phyloP scores from a whole-genome alignment of 1,140 invertebrate species.

The Carcinoscorpius rotundicauda region DNA sequence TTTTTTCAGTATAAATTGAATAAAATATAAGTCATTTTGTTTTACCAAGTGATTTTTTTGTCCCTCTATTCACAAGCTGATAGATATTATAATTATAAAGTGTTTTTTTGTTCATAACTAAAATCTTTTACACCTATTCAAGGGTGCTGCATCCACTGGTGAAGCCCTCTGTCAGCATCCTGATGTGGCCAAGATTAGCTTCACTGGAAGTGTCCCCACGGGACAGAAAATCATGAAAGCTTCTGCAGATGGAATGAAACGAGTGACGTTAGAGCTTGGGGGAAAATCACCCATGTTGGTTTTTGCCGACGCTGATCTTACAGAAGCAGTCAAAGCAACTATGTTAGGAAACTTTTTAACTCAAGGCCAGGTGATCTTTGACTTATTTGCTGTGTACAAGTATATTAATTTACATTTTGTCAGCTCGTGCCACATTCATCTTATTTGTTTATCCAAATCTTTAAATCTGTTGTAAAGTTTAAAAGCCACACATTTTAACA shows the following conservation, averaged over 20 bases:
- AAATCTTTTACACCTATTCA: background rate
- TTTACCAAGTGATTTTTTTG: too few relatives aligned
- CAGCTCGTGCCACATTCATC: constrained; percentile 46
- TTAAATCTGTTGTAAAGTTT: constrained; percentile 56
- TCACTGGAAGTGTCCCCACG: constrained; percentile 45
- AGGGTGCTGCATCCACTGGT: constrained; percentile 40
- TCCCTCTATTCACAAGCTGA: constrained; percentile 55
- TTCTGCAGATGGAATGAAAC: constrained; percentile 40
- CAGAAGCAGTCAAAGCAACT: constrained; percentile 33
- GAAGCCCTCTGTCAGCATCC: constrained; percentile 41
- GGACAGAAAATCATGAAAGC: constrained; percentile 37
- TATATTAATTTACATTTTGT: constrained; percentile 30
- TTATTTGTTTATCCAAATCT: constrained; percentile 43
- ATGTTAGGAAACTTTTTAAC: constrained; percentile 20
- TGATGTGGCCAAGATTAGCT: constrained; percentile 37
- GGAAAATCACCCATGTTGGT: constrained; percentile 48
- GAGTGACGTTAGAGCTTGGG: constrained; percentile 47
- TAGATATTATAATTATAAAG: constrained; percentile 29
- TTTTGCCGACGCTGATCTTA: constrained; percentile 41
- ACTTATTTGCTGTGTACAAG: constrained; percentile 11
- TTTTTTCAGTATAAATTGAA: too few relatives aligned
- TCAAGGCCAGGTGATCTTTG: constrained; percentile 18
- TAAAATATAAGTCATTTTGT: too few relatives aligned
- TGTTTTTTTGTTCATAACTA: too few relatives aligned
- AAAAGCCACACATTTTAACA: too few relatives aligned